Percentiles rank a stretch among this genome's conserved stretches.
Evolutionary conservation across 2,888 invertebrate genomes (phyloP).

Genomic region (Glomeris marginata): DNA sequence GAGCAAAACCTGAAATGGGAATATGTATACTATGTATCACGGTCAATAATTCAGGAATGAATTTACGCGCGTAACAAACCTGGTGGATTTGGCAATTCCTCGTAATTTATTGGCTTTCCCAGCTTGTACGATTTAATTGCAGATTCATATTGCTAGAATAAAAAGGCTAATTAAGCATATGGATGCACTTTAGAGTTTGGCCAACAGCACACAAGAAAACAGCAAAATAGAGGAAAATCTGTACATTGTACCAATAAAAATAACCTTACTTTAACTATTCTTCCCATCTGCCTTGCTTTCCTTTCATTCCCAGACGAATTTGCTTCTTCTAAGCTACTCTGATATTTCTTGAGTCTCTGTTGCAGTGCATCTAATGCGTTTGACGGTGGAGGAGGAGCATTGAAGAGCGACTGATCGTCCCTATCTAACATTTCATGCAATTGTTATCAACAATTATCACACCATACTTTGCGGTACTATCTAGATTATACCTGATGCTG

Average conservation of each 20-base stretch:
- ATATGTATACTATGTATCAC: too few relatives aligned
- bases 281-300: conserved; percentile 73
- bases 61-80: conserved; percentile 34
- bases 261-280: conserved; percentile 54
- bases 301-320: conserved; percentile 60
- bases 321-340: conserved; percentile 55
- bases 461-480: too few relatives aligned
- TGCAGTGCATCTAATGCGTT: conserved; percentile 57
- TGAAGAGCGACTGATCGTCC: conserved; percentile 18
- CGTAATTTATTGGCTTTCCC: conserved; percentile 55
- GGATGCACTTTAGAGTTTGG: too few relatives aligned
- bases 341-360: conserved; percentile 67
- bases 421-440: neutral
- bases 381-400: conserved; percentile 33
- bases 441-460: neutral
- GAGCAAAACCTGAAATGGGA: too few relatives aligned
- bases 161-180: neutral
- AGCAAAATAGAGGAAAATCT: neutral
- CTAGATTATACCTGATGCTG: conserved; percentile 12
- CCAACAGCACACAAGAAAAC: too few relatives aligned
- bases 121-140: conserved; percentile 63
- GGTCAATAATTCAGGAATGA: too few relatives aligned
- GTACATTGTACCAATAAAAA: neutral
- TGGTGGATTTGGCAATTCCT: conserved; percentile 76
- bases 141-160: conserved; percentile 56